A percentile compares a stretch with the other conserved stretches of the same genome.
phyloP scores from a whole-genome alignment of 2,797 vertebrate species.

The Merluccius polli region DNA sequence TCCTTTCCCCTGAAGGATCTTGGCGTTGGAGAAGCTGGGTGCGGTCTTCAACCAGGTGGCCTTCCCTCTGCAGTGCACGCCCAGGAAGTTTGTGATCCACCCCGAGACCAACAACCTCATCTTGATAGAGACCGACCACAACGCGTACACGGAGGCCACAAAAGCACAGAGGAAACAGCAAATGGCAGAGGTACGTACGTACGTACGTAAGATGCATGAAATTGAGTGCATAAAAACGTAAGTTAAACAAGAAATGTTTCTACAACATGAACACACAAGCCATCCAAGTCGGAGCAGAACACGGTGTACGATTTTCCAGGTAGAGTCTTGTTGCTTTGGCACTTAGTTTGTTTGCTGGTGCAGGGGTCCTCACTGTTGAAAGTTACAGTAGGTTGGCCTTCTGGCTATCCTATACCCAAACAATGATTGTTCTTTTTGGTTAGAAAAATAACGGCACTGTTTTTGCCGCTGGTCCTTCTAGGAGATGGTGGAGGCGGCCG shows the following conservation, averaged over 20 bases:
- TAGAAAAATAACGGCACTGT: not conserved
- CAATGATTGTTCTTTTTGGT: too few species aligned
- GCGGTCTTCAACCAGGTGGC: constrained; percentile 99
- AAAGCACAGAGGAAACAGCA: constrained; percentile 98
- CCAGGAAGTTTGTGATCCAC: constrained; percentile 96
- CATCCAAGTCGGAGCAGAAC: too few species aligned
- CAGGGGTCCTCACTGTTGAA: too few species aligned
- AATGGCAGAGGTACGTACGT: constrained; percentile 94
- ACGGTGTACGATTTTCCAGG: too few species aligned
- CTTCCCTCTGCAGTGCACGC: constrained; percentile 94
- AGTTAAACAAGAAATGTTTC: too few species aligned
- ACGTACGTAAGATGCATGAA: constrained; percentile 12
- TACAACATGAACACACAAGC: too few species aligned
- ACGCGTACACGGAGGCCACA: constrained; percentile 96
- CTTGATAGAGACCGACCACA: constrained; percentile 96
- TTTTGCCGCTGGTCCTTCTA: constrained; percentile 37
- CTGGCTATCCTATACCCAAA: too few species aligned
- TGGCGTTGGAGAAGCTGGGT: constrained; percentile 95
- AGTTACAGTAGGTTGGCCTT: too few species aligned
- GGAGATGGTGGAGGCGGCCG: constrained; percentile 99
- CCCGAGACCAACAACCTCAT: constrained; percentile 95
- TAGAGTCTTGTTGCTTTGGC: too few species aligned
- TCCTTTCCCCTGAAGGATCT: constrained; percentile 75
- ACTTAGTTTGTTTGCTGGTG: too few species aligned
- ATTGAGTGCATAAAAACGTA: not conserved